A percentile compares a stretch with the other conserved stretches of the same genome.
These are phyloP conservation scores for Pseudomyrmex cubaensis DNA, from an alignment of 1,140 invertebrate species.

Conservation along the genomic window DNA sequence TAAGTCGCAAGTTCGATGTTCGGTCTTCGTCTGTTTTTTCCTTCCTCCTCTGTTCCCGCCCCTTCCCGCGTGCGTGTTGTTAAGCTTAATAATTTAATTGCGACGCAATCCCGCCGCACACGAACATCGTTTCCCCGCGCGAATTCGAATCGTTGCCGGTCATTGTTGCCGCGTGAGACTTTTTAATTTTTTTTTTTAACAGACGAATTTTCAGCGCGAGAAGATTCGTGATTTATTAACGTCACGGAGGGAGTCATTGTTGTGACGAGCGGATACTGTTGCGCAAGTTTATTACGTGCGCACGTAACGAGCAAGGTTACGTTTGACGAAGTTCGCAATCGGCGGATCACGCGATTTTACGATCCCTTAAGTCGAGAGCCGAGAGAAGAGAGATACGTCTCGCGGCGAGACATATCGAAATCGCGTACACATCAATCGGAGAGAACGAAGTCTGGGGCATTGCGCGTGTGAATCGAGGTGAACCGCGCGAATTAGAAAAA, in stretches of 20 bases:
- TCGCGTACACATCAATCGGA: too few relatives aligned
- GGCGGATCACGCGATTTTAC: constrained; percentile 3
- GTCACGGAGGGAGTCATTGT: too few relatives aligned
- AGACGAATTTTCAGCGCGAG: not conserved
- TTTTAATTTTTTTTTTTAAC: too few relatives aligned
- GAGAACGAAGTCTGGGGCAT: not conserved
- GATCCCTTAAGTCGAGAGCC: constrained; percentile 5
- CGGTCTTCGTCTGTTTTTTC: not conserved
- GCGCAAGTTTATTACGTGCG: constrained; percentile 13
- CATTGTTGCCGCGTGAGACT: too few relatives aligned
- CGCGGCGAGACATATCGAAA: too few relatives aligned
- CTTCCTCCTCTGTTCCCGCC: not conserved
- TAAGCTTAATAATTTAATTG: constrained; percentile 7
- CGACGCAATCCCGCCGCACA: not conserved
- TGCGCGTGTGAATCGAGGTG: too few relatives aligned
- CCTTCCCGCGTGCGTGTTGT: constrained; percentile 23
- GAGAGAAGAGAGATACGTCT: not conserved
- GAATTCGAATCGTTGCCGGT: too few relatives aligned
- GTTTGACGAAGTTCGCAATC: not conserved
- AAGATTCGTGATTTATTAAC: constrained; percentile 7
- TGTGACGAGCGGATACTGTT: not conserved
- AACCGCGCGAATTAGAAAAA: not conserved
- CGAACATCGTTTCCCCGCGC: too few relatives aligned
- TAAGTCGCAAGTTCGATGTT: constrained; percentile 35
- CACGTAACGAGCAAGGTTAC: too few relatives aligned